These are phyloP conservation scores for Daubentonia madagascariensis DNA, from an alignment of 2,113 vertebrate species.

Conservation along the genomic window DNA sequence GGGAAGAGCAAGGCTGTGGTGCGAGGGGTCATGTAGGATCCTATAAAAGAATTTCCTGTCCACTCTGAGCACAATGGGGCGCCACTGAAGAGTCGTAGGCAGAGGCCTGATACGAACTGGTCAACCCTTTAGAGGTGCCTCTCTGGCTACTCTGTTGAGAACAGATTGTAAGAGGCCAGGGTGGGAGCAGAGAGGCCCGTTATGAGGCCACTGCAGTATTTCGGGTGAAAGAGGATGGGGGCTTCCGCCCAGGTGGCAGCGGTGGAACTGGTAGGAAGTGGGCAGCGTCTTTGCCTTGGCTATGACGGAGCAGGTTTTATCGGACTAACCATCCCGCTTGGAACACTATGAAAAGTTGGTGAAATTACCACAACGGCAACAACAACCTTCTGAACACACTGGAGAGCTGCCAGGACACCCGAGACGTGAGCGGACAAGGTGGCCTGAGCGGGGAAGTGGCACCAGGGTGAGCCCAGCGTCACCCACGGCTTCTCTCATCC, in stretches of 20 bases:
- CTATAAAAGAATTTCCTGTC: neutral
- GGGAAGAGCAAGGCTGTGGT: neutral
- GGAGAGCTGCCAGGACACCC: neutral
- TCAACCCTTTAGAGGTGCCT: neutral
- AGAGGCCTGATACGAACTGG: neutral
- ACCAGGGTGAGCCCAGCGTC: rapidly evolving
- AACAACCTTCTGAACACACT: neutral
- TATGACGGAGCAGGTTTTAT: neutral
- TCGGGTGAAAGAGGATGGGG: neutral
- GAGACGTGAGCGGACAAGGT: neutral
- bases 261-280: neutral
- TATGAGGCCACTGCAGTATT: neutral
- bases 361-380: neutral
- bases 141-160: neutral
- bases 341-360: neutral
- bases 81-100: neutral
- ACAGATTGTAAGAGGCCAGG: neutral
- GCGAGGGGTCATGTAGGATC: rapidly evolving
- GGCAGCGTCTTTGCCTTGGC: neutral
- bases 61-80: neutral
- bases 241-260: neutral
- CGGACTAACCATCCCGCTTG: neutral
- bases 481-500: rapidly evolving
- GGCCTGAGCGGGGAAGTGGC: neutral
- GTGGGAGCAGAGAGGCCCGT: neutral